A percentile compares a stretch with the other conserved stretches of the same genome.
These are phyloP conservation scores for Caenorhabditis afra DNA, from an alignment of 2,888 invertebrate genomes.

Conservation along the genomic window DNA sequence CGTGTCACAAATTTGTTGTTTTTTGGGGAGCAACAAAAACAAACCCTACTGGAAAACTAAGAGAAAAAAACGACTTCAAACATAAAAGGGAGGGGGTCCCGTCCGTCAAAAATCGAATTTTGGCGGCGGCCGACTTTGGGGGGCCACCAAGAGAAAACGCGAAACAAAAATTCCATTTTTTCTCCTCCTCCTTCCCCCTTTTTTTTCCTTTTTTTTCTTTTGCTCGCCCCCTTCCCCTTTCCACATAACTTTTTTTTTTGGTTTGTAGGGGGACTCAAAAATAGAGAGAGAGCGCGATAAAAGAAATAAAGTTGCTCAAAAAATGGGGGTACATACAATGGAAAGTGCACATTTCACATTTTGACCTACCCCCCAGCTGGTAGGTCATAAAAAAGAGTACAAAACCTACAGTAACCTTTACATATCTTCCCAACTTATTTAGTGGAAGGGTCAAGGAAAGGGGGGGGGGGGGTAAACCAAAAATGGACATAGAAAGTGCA, in stretches of 20 bases:
- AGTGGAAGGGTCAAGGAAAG: too few relatives aligned
- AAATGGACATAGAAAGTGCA: too few relatives aligned
- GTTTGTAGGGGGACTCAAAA: not conserved
- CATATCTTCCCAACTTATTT: too few relatives aligned
- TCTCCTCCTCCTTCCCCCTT: not conserved
- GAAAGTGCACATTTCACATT: too few relatives aligned
- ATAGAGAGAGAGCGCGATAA: too few relatives aligned
- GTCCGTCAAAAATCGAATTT: constrained; percentile 10
- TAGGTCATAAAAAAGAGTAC: too few relatives aligned
- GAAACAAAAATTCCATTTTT: constrained; percentile 49
- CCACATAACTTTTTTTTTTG: not conserved
- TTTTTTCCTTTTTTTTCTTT: not conserved
- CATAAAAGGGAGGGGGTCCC: not conserved
- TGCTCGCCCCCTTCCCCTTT: not conserved
- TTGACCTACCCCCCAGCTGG: too few relatives aligned
- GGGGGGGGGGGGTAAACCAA: too few relatives aligned
- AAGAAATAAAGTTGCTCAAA: too few relatives aligned
- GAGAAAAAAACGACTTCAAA: not conserved
- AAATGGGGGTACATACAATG: too few relatives aligned
- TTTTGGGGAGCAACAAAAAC: not conserved
- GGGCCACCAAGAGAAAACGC: constrained; percentile 25
- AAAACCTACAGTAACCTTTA: too few relatives aligned
- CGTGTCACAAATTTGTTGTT: too few relatives aligned
- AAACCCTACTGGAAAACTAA: not conserved
- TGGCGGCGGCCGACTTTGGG: not conserved